Base-by-base conservation (phyloP, 2,113 vertebrate genomes). In the Fulica atra region DNA sequence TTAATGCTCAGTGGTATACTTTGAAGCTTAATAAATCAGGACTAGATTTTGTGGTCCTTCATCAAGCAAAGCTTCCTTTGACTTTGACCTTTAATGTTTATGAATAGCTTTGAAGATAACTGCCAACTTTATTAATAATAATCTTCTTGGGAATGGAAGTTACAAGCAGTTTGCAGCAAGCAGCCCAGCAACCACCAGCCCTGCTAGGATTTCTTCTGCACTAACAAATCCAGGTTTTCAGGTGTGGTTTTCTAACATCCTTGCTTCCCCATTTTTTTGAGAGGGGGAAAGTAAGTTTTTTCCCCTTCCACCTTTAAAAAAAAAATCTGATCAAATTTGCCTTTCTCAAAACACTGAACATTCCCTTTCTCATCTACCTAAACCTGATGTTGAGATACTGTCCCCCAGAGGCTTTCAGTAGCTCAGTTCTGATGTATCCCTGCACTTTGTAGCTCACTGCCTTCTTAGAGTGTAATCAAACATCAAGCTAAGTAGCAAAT, bases 401-500 rank as follows among this genome's bases (percentile, higher is more conserved):
- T 95, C 91, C 98, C 97, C 96, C 89, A 56, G 98, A 97, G 97
- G 96, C 94, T 33, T 70, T 57, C 56, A 95, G 96, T 65, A 84
- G 87, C 97, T 93, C 92, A 36, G 89, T 89, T 96, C 93, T 94
- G 97, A 91, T 79, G 96, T 97, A 86, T 97, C 97, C 95, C 48
- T 81, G 95, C 91, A 93, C 97, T 96, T 95, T 95, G 93, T 96
- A 46, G 95, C 97, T 97, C 95, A 89, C 96, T 93, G 97, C 97
- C 96, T 97, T 98, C 97, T 97, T 98, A 54, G 95, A 97, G 98
- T 98, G 98, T 98, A 98, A 99, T 99, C 98, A 99, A 99, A 99
- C 98, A 98, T 98, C 97, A 97, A 96, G 97, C 98, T 98, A 98
- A 98, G 98, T 98, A 98, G 98, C 98, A 98, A 98, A 99, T 99